Conservation (phyloP, 1,140 invertebrate genomes). For the Ptiloglossa arizonensis region DNA sequence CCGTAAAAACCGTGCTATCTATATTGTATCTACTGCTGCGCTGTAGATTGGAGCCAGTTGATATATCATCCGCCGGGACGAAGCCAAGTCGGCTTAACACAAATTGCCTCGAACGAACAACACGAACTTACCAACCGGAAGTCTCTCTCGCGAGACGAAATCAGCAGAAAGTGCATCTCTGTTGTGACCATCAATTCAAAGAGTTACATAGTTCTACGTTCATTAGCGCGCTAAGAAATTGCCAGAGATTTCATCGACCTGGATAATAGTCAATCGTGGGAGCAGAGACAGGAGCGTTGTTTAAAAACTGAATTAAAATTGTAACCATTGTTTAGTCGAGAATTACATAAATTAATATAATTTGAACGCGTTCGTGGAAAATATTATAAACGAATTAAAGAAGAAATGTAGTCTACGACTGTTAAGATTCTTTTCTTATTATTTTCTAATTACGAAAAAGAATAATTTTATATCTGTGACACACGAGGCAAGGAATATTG, state of each 20-base stretch:
- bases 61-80: conserved; percentile 1
- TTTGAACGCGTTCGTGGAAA: too few relatives aligned
- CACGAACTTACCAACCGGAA: neutral
- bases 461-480: too few relatives aligned
- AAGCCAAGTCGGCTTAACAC: neutral
- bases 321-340: too few relatives aligned
- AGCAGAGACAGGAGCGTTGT: neutral
- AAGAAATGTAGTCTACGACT: too few relatives aligned
- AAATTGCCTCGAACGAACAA: conserved; percentile 9
- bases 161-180: neutral
- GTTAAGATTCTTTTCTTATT: too few relatives aligned
- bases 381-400: too few relatives aligned
- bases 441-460: too few relatives aligned
- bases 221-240: neutral
- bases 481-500: too few relatives aligned
- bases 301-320: neutral
- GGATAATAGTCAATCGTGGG: neutral
- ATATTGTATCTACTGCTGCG: too few relatives aligned
- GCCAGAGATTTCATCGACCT: too few relatives aligned
- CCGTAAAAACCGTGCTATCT: conserved; percentile 3
- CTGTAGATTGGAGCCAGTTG: neutral
- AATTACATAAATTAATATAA: too few relatives aligned
- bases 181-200: neutral
- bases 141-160: neutral
- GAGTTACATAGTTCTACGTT: neutral